Base-by-base conservation (phyloP, 2,888 invertebrate genomes). In the Synergus umbraculus region DNA sequence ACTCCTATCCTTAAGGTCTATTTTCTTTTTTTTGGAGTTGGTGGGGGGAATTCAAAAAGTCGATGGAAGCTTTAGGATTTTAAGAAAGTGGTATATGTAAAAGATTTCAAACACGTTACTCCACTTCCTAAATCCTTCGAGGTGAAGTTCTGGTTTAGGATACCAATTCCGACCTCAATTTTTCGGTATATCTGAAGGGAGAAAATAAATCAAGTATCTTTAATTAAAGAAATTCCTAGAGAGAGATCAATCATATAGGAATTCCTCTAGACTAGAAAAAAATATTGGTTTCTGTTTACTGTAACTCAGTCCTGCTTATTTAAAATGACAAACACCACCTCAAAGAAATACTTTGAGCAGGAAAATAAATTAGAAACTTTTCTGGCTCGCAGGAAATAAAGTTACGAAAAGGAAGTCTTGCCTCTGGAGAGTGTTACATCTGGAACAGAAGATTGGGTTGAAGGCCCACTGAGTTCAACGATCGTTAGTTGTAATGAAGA, bases 101-200 rank as follows among this genome's bases (percentile, higher is more conserved):
- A 84, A 83, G 84, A 83, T 84, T 86, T 85, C 82, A 84, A 87
- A 90, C 89, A 88, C 87, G 89, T 87, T 87, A 89, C 88, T 88
- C 86, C 85, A 88, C 89, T 89, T 83, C 79, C 82, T 79, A 84
- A 86, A 88, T 89, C 88, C 79, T 67, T 78, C 77, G 81, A 77
- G 78, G 81, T 77, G 86, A 85, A 88, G 87, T 86, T 86, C 85
- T 86, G 83, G 76, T 84, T 87, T 82, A 85, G 80, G 29, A 12
- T n/a, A n/a, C 13, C 43, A 64, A 44, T 63, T 44, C 43, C 10
- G 10, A 10, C 4, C 15, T 10, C 22, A 22, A 22, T 22, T 60
- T 60, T 60, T 4, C 9, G 18, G 60, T 18, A 60, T 60, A 2
- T 22, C 10, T 22, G 10, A 13, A 0, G 0, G 5, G 37, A 37